Evolutionary conservation across 1,140 invertebrate genomes (phyloP).

Genomic region (Andrena cerasifolii): DNA sequence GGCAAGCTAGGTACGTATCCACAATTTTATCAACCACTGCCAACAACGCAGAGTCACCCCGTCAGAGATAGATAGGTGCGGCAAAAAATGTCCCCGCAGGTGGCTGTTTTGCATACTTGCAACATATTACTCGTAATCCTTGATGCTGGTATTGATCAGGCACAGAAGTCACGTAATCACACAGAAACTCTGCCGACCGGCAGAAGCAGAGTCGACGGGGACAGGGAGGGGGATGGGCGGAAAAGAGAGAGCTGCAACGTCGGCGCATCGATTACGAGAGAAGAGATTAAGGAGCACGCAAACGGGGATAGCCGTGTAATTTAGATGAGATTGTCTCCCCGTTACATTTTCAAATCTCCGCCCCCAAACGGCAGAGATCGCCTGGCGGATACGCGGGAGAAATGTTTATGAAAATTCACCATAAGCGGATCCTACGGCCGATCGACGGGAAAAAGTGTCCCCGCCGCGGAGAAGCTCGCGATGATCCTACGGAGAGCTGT

Average conservation of each 20-base stretch:
- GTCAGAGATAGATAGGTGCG: too few relatives aligned
- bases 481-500: not conserved
- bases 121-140: constrained; percentile 10
- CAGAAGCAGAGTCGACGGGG: too few relatives aligned
- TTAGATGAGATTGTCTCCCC: constrained; percentile 37
- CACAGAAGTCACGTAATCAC: constrained; percentile 12
- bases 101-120: not conserved
- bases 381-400: constrained; percentile 2
- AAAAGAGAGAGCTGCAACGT: not conserved
- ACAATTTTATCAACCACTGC: too few relatives aligned
- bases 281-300: constrained; percentile 12
- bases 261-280: not conserved
- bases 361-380: not conserved
- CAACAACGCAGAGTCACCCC: too few relatives aligned
- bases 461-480: not conserved
- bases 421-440: not conserved
- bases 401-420: constrained; percentile 41
- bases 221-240: too few relatives aligned
- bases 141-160: not conserved
- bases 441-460: not conserved
- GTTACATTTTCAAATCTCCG: constrained; percentile 11
- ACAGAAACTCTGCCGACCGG: too few relatives aligned
- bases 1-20: too few relatives aligned
- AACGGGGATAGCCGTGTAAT: constrained; percentile 10
- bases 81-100: not conserved